These are phyloP conservation scores for Tenebrio molitor DNA, from an alignment of 1,140 invertebrate genomes.

Conservation along the genomic window DNA sequence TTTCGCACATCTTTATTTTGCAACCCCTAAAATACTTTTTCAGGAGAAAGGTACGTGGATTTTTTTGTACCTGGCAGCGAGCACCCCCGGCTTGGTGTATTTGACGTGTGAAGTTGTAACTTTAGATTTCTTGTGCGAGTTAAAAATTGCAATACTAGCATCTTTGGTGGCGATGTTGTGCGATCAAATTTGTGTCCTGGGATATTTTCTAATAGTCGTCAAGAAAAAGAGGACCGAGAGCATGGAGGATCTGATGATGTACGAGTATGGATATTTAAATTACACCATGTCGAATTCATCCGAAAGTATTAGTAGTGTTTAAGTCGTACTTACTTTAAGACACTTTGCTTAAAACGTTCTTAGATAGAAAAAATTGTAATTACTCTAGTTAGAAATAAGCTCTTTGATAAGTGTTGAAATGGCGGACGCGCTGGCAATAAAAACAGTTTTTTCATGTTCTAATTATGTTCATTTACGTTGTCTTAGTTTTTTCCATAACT, in stretches of 20 bases:
- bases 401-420: too few species aligned
- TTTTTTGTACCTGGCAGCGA: neutral
- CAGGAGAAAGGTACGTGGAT: neutral
- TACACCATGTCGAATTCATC: too few species aligned
- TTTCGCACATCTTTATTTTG: neutral
- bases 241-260: neutral
- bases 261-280: neutral
- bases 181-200: neutral
- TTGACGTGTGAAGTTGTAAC: slow-evolving; percentile 2
- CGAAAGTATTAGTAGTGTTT: too few species aligned
- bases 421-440: too few species aligned
- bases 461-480: too few species aligned
- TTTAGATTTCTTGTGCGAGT: neutral
- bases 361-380: too few species aligned
- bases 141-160: neutral
- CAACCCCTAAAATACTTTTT: neutral
- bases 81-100: slow-evolving; percentile 3
- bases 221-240: neutral
- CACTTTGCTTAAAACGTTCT: too few species aligned
- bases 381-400: too few species aligned
- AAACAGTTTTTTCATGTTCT: too few species aligned
- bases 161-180: neutral
- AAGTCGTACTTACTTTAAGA: too few species aligned
- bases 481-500: too few species aligned
- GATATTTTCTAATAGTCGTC: neutral